Percentiles rank a stretch among this genome's conserved stretches.
These are phyloP conservation scores for Drosophila helvetica DNA, from an alignment of 2,888 invertebrate genomes.

Conservation along the genomic window DNA sequence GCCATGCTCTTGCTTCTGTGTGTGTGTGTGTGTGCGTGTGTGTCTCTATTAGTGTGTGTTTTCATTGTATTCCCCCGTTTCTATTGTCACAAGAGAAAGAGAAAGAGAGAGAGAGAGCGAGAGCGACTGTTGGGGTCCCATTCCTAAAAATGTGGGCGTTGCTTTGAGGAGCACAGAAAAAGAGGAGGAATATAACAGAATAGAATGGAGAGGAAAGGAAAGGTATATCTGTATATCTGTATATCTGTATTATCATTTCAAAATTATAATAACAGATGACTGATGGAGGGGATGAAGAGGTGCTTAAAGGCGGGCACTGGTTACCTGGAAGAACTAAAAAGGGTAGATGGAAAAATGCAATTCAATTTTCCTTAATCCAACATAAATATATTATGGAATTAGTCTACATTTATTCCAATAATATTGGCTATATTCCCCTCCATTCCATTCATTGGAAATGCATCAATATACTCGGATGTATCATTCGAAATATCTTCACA, in stretches of 20 bases:
- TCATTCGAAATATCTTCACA: too few relatives aligned
- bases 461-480: too few relatives aligned
- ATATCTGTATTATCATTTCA: constrained; percentile 37
- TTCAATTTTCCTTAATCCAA: too few relatives aligned
- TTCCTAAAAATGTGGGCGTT: constrained; percentile 57
- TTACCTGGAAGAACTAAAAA: not conserved
- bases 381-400: too few relatives aligned
- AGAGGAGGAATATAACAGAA: not conserved
- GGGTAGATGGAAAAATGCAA: too few relatives aligned
- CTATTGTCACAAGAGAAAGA: constrained; percentile 1
- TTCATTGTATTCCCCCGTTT: constrained; percentile 15
- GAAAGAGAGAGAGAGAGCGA: too few relatives aligned
- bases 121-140: not conserved
- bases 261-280: constrained; percentile 16
- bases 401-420: too few relatives aligned
- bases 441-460: too few relatives aligned
- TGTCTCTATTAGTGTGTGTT: constrained; percentile 60
- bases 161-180: constrained; percentile 11
- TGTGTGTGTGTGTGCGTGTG: constrained; percentile 25
- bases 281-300: not conserved
- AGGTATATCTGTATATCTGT: too few relatives aligned
- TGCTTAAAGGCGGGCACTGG: not conserved
- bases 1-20: constrained; percentile 11
- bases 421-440: too few relatives aligned
- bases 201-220: constrained; percentile 1